Conservation (phyloP, 2,888 invertebrate species). For the Sisyra nigra region DNA sequence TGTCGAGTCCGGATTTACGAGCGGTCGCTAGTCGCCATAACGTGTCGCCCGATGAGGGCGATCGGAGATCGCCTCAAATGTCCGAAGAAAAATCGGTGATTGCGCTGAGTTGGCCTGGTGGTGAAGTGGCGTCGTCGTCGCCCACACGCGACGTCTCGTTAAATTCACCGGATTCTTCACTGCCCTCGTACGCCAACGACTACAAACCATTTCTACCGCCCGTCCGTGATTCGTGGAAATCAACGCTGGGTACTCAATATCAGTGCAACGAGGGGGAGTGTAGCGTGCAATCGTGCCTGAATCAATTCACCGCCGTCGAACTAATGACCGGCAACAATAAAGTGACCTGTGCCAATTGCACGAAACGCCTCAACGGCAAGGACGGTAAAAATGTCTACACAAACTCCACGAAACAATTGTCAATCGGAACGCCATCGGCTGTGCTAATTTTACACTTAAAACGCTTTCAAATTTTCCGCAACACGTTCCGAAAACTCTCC, state of each 20-base stretch:
- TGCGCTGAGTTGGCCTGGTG: constrained; percentile 4
- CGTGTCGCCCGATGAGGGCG: constrained; percentile 1
- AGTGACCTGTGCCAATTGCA: constrained; percentile 85
- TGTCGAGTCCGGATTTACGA: constrained; percentile 29
- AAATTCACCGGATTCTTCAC: background rate
- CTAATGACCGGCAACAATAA: constrained; percentile 82
- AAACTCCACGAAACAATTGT: constrained; percentile 67
- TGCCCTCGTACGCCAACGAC: background rate
- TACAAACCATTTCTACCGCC: background rate
- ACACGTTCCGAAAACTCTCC: constrained; percentile 47
- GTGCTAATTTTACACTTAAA: constrained; percentile 91
- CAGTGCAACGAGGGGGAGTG: constrained; percentile 62
- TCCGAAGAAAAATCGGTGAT: constrained; percentile 1
- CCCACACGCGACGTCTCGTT: background rate
- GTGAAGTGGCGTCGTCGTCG: background rate
- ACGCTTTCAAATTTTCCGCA: constrained; percentile 62
- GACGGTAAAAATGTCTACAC: constrained; percentile 62
- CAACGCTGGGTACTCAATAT: constrained; percentile 47
- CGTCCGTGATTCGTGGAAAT: constrained; percentile 23
- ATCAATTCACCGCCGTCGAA: constrained; percentile 84
- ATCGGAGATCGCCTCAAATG: background rate
- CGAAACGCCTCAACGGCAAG: constrained; percentile 49
- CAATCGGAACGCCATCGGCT: constrained; percentile 83
- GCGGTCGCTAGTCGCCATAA: constrained; percentile 20
- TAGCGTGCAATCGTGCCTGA: constrained; percentile 77